phyloP scores from a whole-genome alignment of 2,113 vertebrate species.

The Porphyrio hochstetteri region DNA sequence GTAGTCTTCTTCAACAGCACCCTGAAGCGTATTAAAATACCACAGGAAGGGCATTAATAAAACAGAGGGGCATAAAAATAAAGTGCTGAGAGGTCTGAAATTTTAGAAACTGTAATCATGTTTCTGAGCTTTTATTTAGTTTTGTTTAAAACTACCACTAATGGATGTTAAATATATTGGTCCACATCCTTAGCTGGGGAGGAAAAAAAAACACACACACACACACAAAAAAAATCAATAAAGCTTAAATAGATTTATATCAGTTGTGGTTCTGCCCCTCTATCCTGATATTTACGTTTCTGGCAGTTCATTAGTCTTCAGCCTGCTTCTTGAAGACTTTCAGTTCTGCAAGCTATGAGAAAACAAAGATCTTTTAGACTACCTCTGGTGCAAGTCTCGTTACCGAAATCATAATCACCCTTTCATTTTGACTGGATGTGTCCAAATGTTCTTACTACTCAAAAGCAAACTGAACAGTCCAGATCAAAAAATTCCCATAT shows the following conservation, averaged over 20 bases:
- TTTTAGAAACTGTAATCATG: slow-evolving; percentile 13
- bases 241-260: neutral
- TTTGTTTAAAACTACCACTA: slow-evolving; percentile 32
- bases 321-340: neutral
- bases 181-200: neutral
- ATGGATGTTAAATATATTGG: slow-evolving; percentile 42
- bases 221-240: neutral
- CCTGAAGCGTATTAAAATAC: neutral
- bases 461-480: neutral
- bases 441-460: neutral
- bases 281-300: neutral
- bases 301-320: neutral
- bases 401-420: neutral
- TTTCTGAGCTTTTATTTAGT: slow-evolving; percentile 26
- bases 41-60: slow-evolving; percentile 47
- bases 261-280: neutral
- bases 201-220: too few species aligned
- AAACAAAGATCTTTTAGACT: neutral
- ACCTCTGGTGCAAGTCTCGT: neutral
- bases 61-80: slow-evolving; percentile 15
- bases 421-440: neutral
- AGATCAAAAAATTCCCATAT: neutral
- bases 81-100: slow-evolving; percentile 45
- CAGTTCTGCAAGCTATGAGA: neutral
- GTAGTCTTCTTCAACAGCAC: neutral